Percentiles rank a stretch among this genome's conserved stretches.
Conservation (phyloP, 2,113 vertebrate genomes). For the Daboia siamensis region DNA sequence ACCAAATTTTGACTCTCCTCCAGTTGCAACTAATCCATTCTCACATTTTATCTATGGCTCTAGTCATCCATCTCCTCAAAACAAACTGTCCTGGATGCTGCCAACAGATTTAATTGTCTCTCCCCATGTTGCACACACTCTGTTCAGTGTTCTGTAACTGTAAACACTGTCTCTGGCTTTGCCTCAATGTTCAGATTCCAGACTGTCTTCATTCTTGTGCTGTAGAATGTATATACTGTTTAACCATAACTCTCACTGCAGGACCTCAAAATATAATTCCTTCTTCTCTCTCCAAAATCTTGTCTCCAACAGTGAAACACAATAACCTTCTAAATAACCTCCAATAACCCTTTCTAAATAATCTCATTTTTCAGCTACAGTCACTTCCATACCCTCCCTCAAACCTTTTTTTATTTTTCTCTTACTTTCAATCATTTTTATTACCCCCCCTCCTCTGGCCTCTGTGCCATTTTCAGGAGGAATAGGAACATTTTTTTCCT, state of each 20-base stretch:
- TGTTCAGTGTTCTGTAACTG: background rate
- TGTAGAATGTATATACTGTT: background rate
- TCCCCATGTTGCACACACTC: background rate
- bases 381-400: background rate
- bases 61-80: background rate
- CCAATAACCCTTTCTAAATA: background rate
- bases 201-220: background rate
- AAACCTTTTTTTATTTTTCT: background rate
- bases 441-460: background rate
- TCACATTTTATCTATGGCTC: background rate
- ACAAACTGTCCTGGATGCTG: background rate
- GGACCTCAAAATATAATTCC: background rate
- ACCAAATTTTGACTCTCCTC: background rate
- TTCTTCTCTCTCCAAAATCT: background rate
- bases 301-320: background rate
- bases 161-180: background rate
- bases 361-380: background rate
- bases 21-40: background rate
- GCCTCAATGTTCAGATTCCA: background rate
- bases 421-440: background rate
- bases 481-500: background rate
- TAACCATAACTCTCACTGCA: background rate
- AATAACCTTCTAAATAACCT: background rate
- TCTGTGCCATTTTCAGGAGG: background rate
- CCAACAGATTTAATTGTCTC: background rate